A percentile compares a stretch with the other conserved stretches of the same genome.
Evolutionary conservation across 2,888 invertebrate species (phyloP).

Genomic region (Ptychoptera contaminata): DNA sequence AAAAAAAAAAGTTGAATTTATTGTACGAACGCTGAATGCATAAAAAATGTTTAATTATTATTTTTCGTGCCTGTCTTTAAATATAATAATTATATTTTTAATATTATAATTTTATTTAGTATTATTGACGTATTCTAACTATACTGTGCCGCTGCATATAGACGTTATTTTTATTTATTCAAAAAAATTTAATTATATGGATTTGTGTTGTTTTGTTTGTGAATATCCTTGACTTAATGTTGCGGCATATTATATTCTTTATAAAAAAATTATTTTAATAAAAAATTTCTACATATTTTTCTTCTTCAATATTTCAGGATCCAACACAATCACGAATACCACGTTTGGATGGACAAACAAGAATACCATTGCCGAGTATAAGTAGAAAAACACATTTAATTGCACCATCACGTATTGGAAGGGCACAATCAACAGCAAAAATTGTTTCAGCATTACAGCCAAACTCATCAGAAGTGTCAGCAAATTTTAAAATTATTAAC

Average conservation of each 20-base stretch:
- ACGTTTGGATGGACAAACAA: conserved; percentile 19
- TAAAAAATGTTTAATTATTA: too few species aligned
- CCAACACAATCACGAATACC: conserved; percentile 24
- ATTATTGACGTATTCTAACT: too few species aligned
- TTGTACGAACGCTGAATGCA: too few species aligned
- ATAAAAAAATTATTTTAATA: not conserved
- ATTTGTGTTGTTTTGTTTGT: too few species aligned
- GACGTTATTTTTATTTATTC: too few species aligned
- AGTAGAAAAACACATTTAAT: conserved; percentile 3
- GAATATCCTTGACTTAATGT: not conserved
- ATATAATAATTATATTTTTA: too few species aligned
- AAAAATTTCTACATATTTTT: not conserved
- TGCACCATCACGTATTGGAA: conserved; percentile 8
- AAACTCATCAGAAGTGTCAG: not conserved
- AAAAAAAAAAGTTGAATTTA: too few species aligned
- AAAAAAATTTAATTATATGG: too few species aligned
- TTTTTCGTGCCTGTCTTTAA: too few species aligned
- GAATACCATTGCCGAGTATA: conserved; percentile 23
- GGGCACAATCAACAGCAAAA: not conserved
- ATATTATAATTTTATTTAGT: too few species aligned
- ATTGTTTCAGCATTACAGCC: not conserved
- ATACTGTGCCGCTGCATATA: too few species aligned
- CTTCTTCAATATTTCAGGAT: conserved; percentile 22
- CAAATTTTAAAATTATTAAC: not conserved
- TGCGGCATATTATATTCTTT: not conserved